Evolutionary conservation across 2,797 vertebrate species (phyloP), one percentile per base, ranked within the genome.

Genomic region (Psittacula derbiana): DNA sequence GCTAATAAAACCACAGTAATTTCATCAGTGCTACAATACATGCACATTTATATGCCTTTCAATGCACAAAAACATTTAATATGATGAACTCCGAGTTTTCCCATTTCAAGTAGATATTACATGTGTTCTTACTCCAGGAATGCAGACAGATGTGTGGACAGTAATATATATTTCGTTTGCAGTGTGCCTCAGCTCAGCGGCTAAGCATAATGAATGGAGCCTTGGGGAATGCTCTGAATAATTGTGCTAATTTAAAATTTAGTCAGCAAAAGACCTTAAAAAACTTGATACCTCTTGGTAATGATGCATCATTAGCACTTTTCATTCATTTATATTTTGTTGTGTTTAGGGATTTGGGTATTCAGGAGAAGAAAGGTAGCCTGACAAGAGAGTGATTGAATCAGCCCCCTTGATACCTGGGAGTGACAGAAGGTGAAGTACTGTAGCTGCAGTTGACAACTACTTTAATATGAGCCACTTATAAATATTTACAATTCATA

Each of bases 401-500:
- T 97, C 88, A 92, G 94, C 78, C 96, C 97, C 96, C 98, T 97
- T 96, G 97, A 97, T 97, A 97, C 92, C 66, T 95, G 40, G 79
- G 88, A 97, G 95, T 97, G 97, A 97, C 97, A 97, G 94, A 97
- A 97, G 96, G 96, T 97, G 97, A 98, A 97, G 95, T 96, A 93
- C 87, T 90, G 58, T 94, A 96, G 88, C 96, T 96, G 86, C 86
- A 94, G 96, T 92, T 97, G 97, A 97, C 97, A 97, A 98, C 93
- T 97, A 97, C 95, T 97, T 98, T 98, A 98, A 97, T 98, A 97
- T 91, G 95, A 98, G 85, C 92, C 96, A 96, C 96, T 98, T 97
- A 98, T 98, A 98, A 98, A 98, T 98, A 98, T 98, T 98, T 98
- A 98, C 97, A 96, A 96, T 97, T 97, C 94, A 94, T 95, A 97